Evolutionary conservation across 2,113 vertebrate species (phyloP), one percentile per base, ranked within the genome.

Genomic region (Maccullochella peelii): DNA sequence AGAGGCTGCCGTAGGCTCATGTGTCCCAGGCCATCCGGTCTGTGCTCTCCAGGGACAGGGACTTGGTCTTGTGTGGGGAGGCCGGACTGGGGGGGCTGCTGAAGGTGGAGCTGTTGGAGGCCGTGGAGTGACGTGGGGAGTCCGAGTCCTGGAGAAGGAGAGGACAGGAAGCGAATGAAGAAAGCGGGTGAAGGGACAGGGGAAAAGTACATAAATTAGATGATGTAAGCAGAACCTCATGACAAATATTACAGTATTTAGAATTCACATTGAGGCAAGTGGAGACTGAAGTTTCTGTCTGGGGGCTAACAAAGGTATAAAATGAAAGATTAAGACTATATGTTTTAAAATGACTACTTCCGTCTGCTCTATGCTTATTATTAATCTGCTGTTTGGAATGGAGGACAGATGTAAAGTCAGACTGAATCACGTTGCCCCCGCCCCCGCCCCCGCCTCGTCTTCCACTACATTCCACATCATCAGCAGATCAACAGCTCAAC

Each of bases 31-130:
- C 96, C 93, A 97, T 96, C 2, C 96, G 97, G 91, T 99, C 98
- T 68, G 98, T 97, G 94, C 97, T 98, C 96, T 99, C 98, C 93
- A 99, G 89, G 42, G 98, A 98, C 85, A 99, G 96, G 92, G 97
- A 97, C 96, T 98, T 98, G 94, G 97, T 97, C 95, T 99, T 99
- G 94, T 97, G 97, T 73, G 98, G 98, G 47, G 98, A 99, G 79
- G 96, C 93, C 0, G 98, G 98, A 91, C 98, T 99, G 55, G 98
- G 98, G 8, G 98, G 98, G 93, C 98, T 99, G 96, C 98, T 99
- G 95, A 99, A 97, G 94, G 98, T 99, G 92, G 98, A 99, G 93
- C 98, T 99, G 96, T 99, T 99, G 4, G 98, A 99, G 73, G 98
- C 98, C 0, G 98, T 99, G 61, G 98, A 99, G 93, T 99, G 98